phyloP scores from a whole-genome alignment of 2,888 invertebrate genomes.

The Eulithis testata region DNA sequence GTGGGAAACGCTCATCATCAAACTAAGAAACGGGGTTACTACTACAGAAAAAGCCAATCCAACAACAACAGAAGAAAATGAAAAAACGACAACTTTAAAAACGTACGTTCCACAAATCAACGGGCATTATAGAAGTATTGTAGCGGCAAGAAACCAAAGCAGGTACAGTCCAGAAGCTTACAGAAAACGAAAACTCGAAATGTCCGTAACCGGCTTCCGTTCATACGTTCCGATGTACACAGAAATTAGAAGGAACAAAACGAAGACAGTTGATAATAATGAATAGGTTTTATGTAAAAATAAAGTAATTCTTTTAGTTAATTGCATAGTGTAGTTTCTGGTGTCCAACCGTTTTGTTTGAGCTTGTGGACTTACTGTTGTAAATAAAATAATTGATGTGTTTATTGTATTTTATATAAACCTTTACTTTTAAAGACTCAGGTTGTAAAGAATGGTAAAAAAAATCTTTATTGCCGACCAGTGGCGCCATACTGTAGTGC shows the following conservation, averaged over 20 bases:
- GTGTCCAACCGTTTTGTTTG: conserved; percentile 49
- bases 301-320: not conserved
- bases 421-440: too few species aligned
- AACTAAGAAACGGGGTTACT: conserved; percentile 60
- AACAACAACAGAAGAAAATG: conserved; percentile 38
- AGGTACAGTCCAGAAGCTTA: conserved; percentile 58
- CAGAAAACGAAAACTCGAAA: conserved; percentile 65
- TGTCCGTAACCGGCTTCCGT: conserved; percentile 56
- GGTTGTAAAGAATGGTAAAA: too few species aligned
- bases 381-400: conserved; percentile 45
- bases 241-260: conserved; percentile 71
- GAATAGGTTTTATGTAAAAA: conserved; percentile 8
- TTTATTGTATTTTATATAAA: conserved; percentile 22
- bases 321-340: conserved; percentile 26
- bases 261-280: conserved; percentile 38
- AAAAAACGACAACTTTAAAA: conserved; percentile 48
- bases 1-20: conserved; percentile 52
- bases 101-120: conserved; percentile 75
- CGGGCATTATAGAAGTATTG: conserved; percentile 70
- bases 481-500: not conserved
- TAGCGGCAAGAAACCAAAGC: conserved; percentile 49
- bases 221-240: conserved; percentile 67
- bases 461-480: not conserved
- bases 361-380: conserved; percentile 45
- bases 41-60: conserved; percentile 33